phyloP scores from a whole-genome alignment of 1,140 invertebrate species.

The Phthorimaea operculella region DNA sequence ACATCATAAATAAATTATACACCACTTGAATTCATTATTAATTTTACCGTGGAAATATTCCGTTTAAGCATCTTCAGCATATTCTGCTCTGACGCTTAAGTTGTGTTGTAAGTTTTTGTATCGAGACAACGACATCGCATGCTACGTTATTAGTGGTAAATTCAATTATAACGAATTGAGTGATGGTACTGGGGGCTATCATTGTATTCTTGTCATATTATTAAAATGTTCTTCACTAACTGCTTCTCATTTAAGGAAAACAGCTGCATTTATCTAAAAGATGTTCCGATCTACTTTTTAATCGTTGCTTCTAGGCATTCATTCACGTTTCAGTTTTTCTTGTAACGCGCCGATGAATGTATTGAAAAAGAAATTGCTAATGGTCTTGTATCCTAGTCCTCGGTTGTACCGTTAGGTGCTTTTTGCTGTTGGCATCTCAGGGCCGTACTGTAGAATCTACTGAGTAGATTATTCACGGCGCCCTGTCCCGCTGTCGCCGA shows the following conservation, averaged over 20 bases:
- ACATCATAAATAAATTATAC: slow-evolving; percentile 45
- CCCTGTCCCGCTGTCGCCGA: not conserved
- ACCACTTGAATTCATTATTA: slow-evolving; percentile 26
- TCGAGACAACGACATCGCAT: too few relatives aligned
- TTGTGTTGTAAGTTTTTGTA: slow-evolving; percentile 31
- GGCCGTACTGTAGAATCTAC: slow-evolving; percentile 22
- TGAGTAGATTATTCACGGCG: slow-evolving; percentile 35
- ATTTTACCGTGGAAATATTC: slow-evolving; percentile 28
- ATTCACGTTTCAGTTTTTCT: not conserved
- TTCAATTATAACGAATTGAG: too few relatives aligned
- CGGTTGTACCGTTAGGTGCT: slow-evolving; percentile 26
- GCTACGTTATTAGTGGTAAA: too few relatives aligned
- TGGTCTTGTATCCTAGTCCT: slow-evolving; percentile 15
- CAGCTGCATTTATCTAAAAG: too few relatives aligned
- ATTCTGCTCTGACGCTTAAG: slow-evolving; percentile 36
- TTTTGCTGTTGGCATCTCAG: slow-evolving; percentile 22
- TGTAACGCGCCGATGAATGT: not conserved
- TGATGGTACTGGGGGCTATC: too few relatives aligned
- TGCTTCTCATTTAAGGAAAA: too few relatives aligned
- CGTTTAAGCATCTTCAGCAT: slow-evolving; percentile 29
- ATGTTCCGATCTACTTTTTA: too few relatives aligned
- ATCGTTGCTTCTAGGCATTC: too few relatives aligned
- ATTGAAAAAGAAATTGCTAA: slow-evolving; percentile 2
- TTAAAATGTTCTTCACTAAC: too few relatives aligned
- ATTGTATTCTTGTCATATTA: too few relatives aligned